phyloP scores from a whole-genome alignment of 2,888 invertebrate genomes.

The Bellardia pandia region DNA sequence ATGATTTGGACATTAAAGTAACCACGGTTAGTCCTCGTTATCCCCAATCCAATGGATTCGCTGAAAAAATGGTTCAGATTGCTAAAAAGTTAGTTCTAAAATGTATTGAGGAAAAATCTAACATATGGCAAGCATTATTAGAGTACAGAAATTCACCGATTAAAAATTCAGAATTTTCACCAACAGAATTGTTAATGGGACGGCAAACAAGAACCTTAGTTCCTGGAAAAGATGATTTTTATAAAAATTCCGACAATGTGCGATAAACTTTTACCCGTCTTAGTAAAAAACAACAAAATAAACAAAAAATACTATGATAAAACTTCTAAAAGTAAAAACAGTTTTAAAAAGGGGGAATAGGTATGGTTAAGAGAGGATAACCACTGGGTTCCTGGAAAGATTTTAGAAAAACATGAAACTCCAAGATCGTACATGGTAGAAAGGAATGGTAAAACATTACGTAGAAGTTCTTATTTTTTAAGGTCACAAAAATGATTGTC shows the following conservation, averaged over 20 bases:
- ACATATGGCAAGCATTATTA: background rate
- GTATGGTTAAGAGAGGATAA: slow-evolving; percentile 44
- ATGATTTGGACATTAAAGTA: slow-evolving; percentile 47
- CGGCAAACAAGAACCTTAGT: too few relatives aligned
- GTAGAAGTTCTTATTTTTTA: slow-evolving; percentile 4
- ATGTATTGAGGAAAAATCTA: background rate
- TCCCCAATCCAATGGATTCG: slow-evolving; percentile 44
- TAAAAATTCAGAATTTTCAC: slow-evolving; percentile 62
- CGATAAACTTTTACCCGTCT: slow-evolving; percentile 43
- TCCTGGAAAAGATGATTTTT: slow-evolving; percentile 62
- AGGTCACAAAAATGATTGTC: background rate
- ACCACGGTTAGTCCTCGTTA: slow-evolving; percentile 51
- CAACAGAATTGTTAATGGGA: slow-evolving; percentile 57
- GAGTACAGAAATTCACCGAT: slow-evolving; percentile 68
- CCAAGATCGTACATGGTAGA: slow-evolving; percentile 57
- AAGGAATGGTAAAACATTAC: slow-evolving; percentile 35
- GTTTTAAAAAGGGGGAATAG: slow-evolving; percentile 54
- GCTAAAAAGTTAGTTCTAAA: slow-evolving; percentile 12
- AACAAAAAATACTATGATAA: slow-evolving; percentile 62
- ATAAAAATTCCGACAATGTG: slow-evolving; percentile 25
- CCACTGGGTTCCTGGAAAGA: background rate
- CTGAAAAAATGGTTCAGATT: slow-evolving; percentile 26
- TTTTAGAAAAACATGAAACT: slow-evolving; percentile 24
- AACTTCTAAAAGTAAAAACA: slow-evolving; percentile 10
- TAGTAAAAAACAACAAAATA: slow-evolving; percentile 40